A percentile compares a stretch with the other conserved stretches of the same genome.
phyloP scores from a whole-genome alignment of 2,797 vertebrate genomes.

The Adelosebastes latens region DNA sequence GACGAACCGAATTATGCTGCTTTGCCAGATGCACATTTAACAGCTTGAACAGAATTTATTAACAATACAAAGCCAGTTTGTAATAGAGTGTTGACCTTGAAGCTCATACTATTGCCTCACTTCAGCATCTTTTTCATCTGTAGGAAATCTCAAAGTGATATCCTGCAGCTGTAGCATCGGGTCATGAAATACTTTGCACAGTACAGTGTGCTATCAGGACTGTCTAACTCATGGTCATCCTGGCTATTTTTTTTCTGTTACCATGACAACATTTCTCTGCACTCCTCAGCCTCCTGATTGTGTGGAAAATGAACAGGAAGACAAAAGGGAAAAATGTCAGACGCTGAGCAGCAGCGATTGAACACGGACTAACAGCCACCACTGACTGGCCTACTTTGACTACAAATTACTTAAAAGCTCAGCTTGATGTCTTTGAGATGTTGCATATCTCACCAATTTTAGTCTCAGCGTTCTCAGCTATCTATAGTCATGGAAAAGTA shows the following conservation, averaged over 20 bases:
- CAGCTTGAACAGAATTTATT: conserved; percentile 10
- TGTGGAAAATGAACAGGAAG: conserved; percentile 69
- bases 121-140: conserved; percentile 18
- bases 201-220: conserved; percentile 47
- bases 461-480: conserved; percentile 33
- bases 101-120: not conserved
- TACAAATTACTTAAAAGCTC: conserved; percentile 47
- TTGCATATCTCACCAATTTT: conserved; percentile 33
- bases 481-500: conserved; percentile 50
- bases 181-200: conserved; percentile 61
- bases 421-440: conserved; percentile 34
- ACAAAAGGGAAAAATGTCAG: conserved; percentile 70
- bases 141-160: conserved; percentile 50
- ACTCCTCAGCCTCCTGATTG: conserved; percentile 65
- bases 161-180: conserved; percentile 44
- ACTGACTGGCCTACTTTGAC: conserved; percentile 51
- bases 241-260: conserved; percentile 70
- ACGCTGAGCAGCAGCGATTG: conserved; percentile 44
- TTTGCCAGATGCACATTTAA: conserved; percentile 25
- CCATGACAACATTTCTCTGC: conserved; percentile 77
- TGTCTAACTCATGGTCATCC: conserved; percentile 71
- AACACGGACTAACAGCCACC: conserved; percentile 31
- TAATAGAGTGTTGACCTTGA: conserved; percentile 7
- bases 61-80: conserved; percentile 7
- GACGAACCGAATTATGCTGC: conserved; percentile 6